Conservation (phyloP, 2,888 invertebrate species). For the Glaucopsyche alexis region DNA sequence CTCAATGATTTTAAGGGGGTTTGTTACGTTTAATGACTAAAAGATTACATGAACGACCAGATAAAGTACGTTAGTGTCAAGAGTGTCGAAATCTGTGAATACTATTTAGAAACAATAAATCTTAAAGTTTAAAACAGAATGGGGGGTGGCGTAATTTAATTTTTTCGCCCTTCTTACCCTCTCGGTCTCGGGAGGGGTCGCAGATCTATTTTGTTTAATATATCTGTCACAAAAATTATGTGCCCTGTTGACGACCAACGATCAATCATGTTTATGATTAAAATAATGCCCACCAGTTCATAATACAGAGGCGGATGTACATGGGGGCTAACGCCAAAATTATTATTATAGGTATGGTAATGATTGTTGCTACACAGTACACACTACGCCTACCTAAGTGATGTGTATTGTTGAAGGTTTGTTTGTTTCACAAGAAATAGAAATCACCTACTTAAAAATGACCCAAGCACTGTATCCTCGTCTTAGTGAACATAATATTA, state of each 20-base stretch:
- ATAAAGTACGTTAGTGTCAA: not conserved
- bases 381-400: too few species aligned
- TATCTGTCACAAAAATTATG: slow-evolving; percentile 33
- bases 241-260: slow-evolving; percentile 28
- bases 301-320: not conserved
- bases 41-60: too few species aligned
- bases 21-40: too few species aligned
- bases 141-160: slow-evolving; percentile 31
- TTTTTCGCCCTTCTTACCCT: slow-evolving; percentile 27
- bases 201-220: slow-evolving; percentile 30
- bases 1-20: not conserved
- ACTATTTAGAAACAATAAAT: slow-evolving; percentile 28
- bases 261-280: slow-evolving; percentile 31
- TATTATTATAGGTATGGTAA: not conserved
- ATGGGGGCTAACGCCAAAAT: not conserved
- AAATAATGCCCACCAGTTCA: slow-evolving; percentile 18
- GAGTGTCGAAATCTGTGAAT: not conserved
- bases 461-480: too few species aligned
- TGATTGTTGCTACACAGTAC: too few species aligned
- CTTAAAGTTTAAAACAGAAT: slow-evolving; percentile 31
- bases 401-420: too few species aligned
- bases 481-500: not conserved
- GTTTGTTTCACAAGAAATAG: not conserved
- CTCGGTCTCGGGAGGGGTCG: slow-evolving; percentile 27
- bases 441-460: not conserved